Evolutionary conservation across 1,140 invertebrate genomes (phyloP).

Genomic region (Drosophila gunungcola): DNA sequence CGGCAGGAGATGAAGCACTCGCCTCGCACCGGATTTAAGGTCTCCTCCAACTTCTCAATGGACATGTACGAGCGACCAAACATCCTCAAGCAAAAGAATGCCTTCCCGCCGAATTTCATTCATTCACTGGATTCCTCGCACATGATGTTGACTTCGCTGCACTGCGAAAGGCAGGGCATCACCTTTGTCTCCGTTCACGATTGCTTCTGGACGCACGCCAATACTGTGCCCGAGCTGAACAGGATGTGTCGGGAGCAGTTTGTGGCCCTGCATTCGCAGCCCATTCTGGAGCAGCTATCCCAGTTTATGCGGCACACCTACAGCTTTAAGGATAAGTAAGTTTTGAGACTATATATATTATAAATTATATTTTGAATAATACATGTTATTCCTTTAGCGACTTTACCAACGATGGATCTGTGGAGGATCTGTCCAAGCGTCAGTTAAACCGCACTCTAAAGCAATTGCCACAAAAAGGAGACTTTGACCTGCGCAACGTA

Average conservation of each 20-base stretch:
- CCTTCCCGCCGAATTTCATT: slow-evolving; percentile 99
- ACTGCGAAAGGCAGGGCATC: slow-evolving; percentile 92
- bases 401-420: slow-evolving; percentile 85
- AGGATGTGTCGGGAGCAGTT: slow-evolving; percentile 98
- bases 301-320: slow-evolving; percentile 90
- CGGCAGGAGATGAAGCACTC: slow-evolving; percentile 60
- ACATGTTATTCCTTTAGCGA: slow-evolving; percentile 84
- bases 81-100: slow-evolving; percentile 97
- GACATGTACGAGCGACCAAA: slow-evolving; percentile 90
- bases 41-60: slow-evolving; percentile 56
- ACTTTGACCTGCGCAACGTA: slow-evolving; percentile 91
- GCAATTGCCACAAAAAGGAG: slow-evolving; percentile 89
- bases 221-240: slow-evolving; percentile 95
- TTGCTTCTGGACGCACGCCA: slow-evolving; percentile 99
- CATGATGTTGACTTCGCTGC: slow-evolving; percentile 99
- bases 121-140: slow-evolving; percentile 99
- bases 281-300: slow-evolving; percentile 96
- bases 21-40: slow-evolving; percentile 25
- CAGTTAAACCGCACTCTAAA: slow-evolving; percentile 88
- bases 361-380: not conserved
- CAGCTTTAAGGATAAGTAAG: slow-evolving; percentile 87
- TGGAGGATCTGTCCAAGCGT: slow-evolving; percentile 86
- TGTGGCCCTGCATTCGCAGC: slow-evolving; percentile 95
- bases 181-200: slow-evolving; percentile 99
- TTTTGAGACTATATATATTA: slow-evolving; percentile 1